A percentile compares a stretch with the other conserved stretches of the same genome.
Conservation (phyloP, 2,113 vertebrate species). For the Cavia porcellus region DNA sequence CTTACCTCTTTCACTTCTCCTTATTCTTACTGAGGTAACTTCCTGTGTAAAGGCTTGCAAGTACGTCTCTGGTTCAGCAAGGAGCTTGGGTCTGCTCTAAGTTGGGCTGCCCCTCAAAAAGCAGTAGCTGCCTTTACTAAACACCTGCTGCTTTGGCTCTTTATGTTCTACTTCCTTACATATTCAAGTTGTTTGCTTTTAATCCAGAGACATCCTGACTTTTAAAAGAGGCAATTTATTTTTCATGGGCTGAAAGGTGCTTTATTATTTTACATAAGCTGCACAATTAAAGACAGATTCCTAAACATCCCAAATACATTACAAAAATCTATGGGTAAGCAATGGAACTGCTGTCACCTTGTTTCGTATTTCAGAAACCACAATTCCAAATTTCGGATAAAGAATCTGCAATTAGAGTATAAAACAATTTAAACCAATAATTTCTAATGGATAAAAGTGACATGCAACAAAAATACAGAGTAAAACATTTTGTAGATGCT, state of each 20-base stretch:
- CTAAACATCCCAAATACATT: conserved; percentile 33
- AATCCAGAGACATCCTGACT: neutral
- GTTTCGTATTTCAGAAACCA: neutral
- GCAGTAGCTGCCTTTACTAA: neutral
- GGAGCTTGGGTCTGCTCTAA: neutral
- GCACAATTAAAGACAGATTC: neutral
- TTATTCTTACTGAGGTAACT: conserved; percentile 6
- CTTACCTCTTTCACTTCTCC: neutral
- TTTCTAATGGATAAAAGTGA: neutral
- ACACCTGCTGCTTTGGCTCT: neutral
- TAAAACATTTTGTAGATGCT: neutral
- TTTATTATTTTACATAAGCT: neutral
- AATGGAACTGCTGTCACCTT: neutral
- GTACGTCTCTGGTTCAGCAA: neutral
- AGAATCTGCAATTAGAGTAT: neutral
- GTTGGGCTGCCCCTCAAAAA: neutral
- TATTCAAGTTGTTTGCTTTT: neutral
- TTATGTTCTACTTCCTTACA: neutral
- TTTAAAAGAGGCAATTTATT: neutral
- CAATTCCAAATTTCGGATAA: neutral
- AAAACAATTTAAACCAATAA: neutral
- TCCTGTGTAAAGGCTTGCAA: neutral
- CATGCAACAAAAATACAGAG: neutral
- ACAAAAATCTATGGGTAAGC: neutral
- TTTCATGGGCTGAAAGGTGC: neutral